These are phyloP conservation scores for Sericinus montela DNA, from an alignment of 2,888 invertebrate species.

Conservation along the genomic window DNA sequence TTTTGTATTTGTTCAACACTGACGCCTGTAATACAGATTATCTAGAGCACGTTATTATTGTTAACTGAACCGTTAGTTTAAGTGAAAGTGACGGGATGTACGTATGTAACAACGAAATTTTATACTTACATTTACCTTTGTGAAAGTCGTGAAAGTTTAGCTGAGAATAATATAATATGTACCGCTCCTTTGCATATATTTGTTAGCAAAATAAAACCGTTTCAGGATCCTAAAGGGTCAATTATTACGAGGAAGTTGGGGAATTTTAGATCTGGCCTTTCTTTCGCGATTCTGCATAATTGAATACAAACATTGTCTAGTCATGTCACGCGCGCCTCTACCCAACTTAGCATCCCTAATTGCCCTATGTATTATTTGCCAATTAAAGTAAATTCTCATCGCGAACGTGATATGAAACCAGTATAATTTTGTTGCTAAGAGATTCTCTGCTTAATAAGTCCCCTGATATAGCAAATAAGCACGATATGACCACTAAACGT, in stretches of 20 bases:
- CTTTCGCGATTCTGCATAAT: constrained; percentile 72
- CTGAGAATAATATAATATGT: constrained; percentile 19
- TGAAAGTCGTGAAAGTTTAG: constrained; percentile 53
- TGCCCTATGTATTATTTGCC: constrained; percentile 80
- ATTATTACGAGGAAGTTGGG: constrained; percentile 34
- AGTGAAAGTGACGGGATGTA: constrained; percentile 21
- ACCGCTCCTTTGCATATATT: not conserved
- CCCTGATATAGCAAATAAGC: constrained; percentile 47
- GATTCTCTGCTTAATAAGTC: constrained; percentile 42
- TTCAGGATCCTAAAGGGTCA: constrained; percentile 33
- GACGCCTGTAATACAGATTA: no score
- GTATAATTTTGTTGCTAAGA: constrained; percentile 54
- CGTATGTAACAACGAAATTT: constrained; percentile 15
- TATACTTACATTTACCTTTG: constrained; percentile 26
- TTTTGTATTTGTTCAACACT: no score
- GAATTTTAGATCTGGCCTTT: constrained; percentile 49
- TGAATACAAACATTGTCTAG: constrained; percentile 66
- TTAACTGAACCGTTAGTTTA: no score
- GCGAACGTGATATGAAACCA: constrained; percentile 74
- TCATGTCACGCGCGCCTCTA: constrained; percentile 73
- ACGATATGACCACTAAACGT: not conserved
- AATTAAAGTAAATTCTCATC: constrained; percentile 79
- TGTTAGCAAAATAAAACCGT: constrained; percentile 11
- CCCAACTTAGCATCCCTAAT: constrained; percentile 78
- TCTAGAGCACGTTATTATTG: no score